phyloP scores from a whole-genome alignment of 2,797 vertebrate genomes.

The Labeo calbasu region DNA sequence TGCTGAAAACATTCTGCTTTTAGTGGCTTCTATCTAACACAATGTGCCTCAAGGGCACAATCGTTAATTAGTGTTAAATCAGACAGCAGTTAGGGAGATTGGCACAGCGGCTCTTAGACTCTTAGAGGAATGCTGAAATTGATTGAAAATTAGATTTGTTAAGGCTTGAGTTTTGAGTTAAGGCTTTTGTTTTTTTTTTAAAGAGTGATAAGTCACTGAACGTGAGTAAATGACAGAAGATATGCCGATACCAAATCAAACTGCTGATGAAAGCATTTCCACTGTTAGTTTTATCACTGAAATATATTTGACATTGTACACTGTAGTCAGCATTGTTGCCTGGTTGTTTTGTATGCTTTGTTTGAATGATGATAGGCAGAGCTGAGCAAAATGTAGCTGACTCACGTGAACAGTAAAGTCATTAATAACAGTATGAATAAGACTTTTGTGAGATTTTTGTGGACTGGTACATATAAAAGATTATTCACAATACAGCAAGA shows the following conservation, averaged over 20 bases:
- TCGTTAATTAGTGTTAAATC: constrained; percentile 51
- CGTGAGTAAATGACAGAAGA: constrained; percentile 32
- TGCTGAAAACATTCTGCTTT: constrained; percentile 17
- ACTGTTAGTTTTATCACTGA: constrained; percentile 28
- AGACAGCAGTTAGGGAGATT: constrained; percentile 37
- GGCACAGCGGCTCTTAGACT: constrained; percentile 18
- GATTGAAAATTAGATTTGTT: constrained; percentile 51
- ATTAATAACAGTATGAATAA: constrained; percentile 12
- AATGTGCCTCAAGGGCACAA: constrained; percentile 23
- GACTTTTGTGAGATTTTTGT: constrained; percentile 13
- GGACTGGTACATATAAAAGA: neutral
- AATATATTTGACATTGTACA: constrained; percentile 42
- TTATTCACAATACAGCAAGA: neutral
- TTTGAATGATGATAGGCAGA: constrained; percentile 30
- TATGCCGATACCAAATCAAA: constrained; percentile 15
- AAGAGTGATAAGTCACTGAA: constrained; percentile 25
- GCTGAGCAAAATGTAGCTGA: constrained; percentile 33
- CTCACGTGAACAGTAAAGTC: constrained; percentile 28
- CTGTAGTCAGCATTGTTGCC: constrained; percentile 35
- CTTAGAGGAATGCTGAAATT: constrained; percentile 44
- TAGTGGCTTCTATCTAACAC: constrained; percentile 27
- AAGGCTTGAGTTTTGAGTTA: constrained; percentile 21
- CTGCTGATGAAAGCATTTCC: constrained; percentile 35
- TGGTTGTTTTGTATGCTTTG: constrained; percentile 36
- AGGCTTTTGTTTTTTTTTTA: constrained; percentile 41